These are phyloP conservation scores for Mormyrus proboscirostris DNA, from an alignment of 2,797 vertebrate genomes.

Conservation along the genomic window DNA sequence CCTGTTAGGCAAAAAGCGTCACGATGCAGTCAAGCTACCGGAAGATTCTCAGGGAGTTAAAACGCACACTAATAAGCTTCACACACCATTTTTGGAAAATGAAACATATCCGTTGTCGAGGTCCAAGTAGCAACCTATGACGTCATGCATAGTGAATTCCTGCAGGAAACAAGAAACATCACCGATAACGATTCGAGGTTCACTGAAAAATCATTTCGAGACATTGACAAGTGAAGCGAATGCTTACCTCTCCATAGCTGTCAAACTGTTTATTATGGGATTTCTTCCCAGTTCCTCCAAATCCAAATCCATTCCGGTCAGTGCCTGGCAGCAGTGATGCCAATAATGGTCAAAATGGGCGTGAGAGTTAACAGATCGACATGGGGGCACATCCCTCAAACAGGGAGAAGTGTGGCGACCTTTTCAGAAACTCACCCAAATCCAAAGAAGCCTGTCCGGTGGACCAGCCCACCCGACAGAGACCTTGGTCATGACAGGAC, in stretches of 20 bases:
- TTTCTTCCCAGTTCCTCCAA: conserved; percentile 96
- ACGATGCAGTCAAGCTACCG: not conserved
- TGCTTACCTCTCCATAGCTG: conserved; percentile 90
- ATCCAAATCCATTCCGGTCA: conserved; percentile 93
- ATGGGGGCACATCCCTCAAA: not conserved
- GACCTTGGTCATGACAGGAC: conserved; percentile 86
- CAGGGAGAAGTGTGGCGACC: no score
- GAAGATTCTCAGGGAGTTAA: not conserved
- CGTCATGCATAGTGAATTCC: conserved; percentile 99
- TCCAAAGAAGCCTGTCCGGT: conserved; percentile 84
- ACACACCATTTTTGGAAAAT: conserved; percentile 92
- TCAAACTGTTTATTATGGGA: conserved; percentile 98
- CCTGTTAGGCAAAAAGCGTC: conserved; percentile 53
- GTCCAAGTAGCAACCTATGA: conserved; percentile 87
- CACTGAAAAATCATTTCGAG: not conserved
- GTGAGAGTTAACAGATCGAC: not conserved
- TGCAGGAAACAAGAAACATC: conserved; percentile 40
- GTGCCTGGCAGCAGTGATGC: conserved; percentile 60
- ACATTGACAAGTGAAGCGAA: not conserved
- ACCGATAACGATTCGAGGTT: not conserved
- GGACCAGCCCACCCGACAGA: conserved; percentile 92
- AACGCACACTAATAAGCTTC: not conserved
- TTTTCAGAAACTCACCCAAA: conserved; percentile 67
- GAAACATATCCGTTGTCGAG: conserved; percentile 74
- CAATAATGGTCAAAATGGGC: not conserved